Base-by-base conservation (phyloP, 2,113 vertebrate genomes). In the Megaleporinus macrocephalus region DNA sequence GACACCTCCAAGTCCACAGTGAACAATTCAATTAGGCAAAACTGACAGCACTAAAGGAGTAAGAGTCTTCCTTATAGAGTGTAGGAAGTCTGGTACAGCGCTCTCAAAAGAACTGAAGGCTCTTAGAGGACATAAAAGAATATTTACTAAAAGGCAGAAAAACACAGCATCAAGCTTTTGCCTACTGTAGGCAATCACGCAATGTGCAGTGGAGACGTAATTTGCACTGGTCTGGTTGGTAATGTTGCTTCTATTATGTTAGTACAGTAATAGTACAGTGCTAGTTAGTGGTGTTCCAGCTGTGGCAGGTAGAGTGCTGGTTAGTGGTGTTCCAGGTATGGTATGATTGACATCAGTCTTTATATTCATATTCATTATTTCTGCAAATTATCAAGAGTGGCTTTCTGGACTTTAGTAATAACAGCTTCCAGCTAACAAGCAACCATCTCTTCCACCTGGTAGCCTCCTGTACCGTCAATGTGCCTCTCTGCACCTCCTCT, bases 11-110 rank as follows among this genome's bases (percentile, higher is more conserved):
- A 78, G 27, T 59, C 63, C 15, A 73, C 63, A 69, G 82, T 47
- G 83, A 82, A 87, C 53, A 84, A 78, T 81, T 87, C 74, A 77
- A 75, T 84, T 82, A 78, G 85, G 77, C 76, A 78, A 72, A 75
- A 65, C 66, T 83, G 83, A 68, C 65, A 79, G 76, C 75, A 20
- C 13, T 14, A 30, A 72, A 53, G 15, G 78, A 80, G 84, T 14
- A 47, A 29, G 44, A 57, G 44, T 44, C 69, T 61, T 36, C 18
- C 30, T 61, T 73, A 73, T 57, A 57, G 1, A 51, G 22, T 70
- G 51, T 55, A 59, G 76, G n/a, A 76, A 72, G 26, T 49, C 78
- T 53, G 63, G 61, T 51, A 71, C 51, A 73, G 70, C n/a, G 53
- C 53, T 59, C 68, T 44, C 65, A 87, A 75, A 71, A 61, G 62